Base-by-base conservation (phyloP, 2,113 vertebrate genomes). In the Caretta caretta region DNA sequence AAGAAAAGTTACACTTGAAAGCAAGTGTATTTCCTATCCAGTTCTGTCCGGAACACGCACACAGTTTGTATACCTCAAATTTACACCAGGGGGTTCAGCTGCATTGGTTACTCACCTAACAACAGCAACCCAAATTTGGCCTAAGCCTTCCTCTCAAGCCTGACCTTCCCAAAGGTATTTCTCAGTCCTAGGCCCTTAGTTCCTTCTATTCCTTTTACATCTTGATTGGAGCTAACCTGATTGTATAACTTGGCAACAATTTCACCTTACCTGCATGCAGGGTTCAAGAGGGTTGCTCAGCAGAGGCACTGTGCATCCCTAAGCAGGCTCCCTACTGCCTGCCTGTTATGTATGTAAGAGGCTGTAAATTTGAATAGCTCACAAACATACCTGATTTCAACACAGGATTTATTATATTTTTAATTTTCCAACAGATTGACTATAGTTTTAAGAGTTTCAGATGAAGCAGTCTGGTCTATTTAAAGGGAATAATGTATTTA, bases 361-460 rank as follows among this genome's bases (percentile, higher is more conserved):
- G 42, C n/a, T 92, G 8, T 78, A 83, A 92, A 94, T 87, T 84
- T 96, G 65, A 96, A 14, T 54, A 95, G 65, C 46, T 88, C 82
- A 90, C 94, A 97, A 96, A 94, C 80, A 87, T 83, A 69, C n/a
- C 76, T 86, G 25, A 84, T 94, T 95, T 93, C 57, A 90, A 14
- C 31, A 84, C 35, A 81, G 27, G 48, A 57, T 96, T 95, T 91
- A 90, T 90, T 91, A 42, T 90, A 84, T 94, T 94, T 96, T 96
- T 94, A 97, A 96, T 86, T 83, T 95, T 97, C 84, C 91, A 79
- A 38, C 78, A 88, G 78, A 84, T 93, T 89, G 3, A 42, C 50
- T 86, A 86, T 80, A 65, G 62, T 90, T 96, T 88, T 57, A 93
- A 94, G 72, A 38, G 27, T 92, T 97, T 90, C 25, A 31, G 92